phyloP scores from a whole-genome alignment of 2,797 vertebrate species.

The Adelosebastes latens region DNA sequence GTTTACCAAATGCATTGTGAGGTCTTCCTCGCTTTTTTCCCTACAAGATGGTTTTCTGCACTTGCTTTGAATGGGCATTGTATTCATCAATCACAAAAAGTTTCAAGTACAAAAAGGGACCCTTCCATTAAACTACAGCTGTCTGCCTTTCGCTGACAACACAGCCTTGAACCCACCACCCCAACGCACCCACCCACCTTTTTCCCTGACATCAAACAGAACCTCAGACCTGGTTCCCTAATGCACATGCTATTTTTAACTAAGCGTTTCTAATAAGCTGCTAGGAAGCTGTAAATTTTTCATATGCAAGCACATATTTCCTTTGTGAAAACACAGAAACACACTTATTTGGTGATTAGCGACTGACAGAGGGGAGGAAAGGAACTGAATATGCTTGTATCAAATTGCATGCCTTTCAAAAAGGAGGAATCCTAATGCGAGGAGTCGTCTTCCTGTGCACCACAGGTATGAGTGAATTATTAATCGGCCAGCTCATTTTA shows the following conservation, averaged over 20 bases:
- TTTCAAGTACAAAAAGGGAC: slow-evolving; percentile 63
- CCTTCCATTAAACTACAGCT: slow-evolving; percentile 77
- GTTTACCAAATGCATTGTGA: slow-evolving; percentile 69
- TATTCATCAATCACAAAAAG: slow-evolving; percentile 70
- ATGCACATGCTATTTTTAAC: slow-evolving; percentile 88
- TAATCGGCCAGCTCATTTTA: slow-evolving; percentile 87
- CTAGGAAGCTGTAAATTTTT: slow-evolving; percentile 87
- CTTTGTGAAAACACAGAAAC: slow-evolving; percentile 89
- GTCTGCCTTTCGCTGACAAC: slow-evolving; percentile 80
- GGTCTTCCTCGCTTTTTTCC: slow-evolving; percentile 23
- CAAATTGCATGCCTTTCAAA: slow-evolving; percentile 87
- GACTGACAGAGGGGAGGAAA: slow-evolving; percentile 85
- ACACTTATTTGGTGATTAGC: slow-evolving; percentile 89
- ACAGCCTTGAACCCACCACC: slow-evolving; percentile 71
- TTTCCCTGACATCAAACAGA: slow-evolving; percentile 86
- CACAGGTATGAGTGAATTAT: slow-evolving; percentile 90
- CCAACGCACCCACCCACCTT: slow-evolving; percentile 71
- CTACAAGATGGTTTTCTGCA: slow-evolving; percentile 47
- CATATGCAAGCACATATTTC: slow-evolving; percentile 87
- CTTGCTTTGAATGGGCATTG: slow-evolving; percentile 55
- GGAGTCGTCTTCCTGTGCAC: slow-evolving; percentile 85
- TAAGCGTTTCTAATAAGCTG: slow-evolving; percentile 88
- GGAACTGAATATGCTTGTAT: slow-evolving; percentile 86
- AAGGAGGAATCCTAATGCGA: slow-evolving; percentile 84
- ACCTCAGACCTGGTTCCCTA: slow-evolving; percentile 82